A percentile compares a stretch with the other conserved stretches of the same genome.
Evolutionary conservation across 1,140 invertebrate species (phyloP).

Genomic region (Nephotettix cincticeps): DNA sequence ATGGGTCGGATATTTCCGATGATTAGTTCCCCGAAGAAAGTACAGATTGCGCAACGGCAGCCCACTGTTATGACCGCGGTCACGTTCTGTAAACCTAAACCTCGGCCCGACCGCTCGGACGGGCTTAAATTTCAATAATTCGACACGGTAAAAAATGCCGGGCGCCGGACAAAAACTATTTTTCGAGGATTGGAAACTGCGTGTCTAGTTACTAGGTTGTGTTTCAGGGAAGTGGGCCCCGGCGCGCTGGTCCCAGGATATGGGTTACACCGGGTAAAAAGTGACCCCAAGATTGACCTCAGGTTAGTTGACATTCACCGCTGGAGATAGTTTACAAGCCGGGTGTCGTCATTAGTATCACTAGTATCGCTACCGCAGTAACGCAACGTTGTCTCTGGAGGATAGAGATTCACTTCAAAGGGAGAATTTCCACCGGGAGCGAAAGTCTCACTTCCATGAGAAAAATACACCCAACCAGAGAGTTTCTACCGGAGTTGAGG

Average conservation of each 20-base stretch:
- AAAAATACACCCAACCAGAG: too few relatives aligned
- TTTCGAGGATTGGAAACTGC: slow-evolving; percentile 20
- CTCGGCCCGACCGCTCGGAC: slow-evolving; percentile 7
- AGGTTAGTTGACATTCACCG: slow-evolving; percentile 4
- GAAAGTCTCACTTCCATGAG: too few relatives aligned
- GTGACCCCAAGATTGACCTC: slow-evolving; percentile 14
- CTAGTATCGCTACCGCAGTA: too few relatives aligned
- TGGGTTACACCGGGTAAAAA: slow-evolving; percentile 18
- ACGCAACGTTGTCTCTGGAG: too few relatives aligned
- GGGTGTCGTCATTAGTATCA: too few relatives aligned
- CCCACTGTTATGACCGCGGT: not conserved
- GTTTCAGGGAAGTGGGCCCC: slow-evolving; percentile 17
- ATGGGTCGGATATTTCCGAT: too few relatives aligned
- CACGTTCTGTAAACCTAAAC: slow-evolving; percentile 14
- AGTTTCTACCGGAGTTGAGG: too few relatives aligned
- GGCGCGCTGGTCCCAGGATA: not conserved
- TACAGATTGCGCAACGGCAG: not conserved
- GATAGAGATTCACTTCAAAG: too few relatives aligned
- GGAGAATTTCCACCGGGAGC: too few relatives aligned
- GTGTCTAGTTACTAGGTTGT: slow-evolving; percentile 23
- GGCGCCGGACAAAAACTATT: slow-evolving; percentile 1
- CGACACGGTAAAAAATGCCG: slow-evolving; percentile 3
- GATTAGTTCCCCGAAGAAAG: too few relatives aligned
- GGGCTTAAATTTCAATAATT: slow-evolving; percentile 26
- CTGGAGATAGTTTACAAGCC: not conserved